Base-by-base conservation (phyloP, 2,797 vertebrate species). In the Nasua narica region DNA sequence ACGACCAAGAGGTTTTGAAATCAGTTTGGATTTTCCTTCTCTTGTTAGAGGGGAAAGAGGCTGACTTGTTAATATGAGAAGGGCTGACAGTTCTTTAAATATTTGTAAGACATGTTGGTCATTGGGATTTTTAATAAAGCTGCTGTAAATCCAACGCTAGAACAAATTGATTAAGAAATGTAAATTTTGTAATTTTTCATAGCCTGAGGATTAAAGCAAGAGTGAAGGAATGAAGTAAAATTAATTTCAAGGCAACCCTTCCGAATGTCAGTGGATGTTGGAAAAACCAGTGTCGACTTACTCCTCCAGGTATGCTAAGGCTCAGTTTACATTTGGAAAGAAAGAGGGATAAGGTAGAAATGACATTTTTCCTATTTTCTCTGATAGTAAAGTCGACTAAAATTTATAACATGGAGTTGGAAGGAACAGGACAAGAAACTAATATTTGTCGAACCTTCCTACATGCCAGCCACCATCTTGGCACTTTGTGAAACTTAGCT, bases 131-230 rank as follows among this genome's bases (percentile, higher is more conserved):
- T 78, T 89, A 77, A 77, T 69, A 93, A 83, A 93, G 32, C 50
- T 54, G 9, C 5, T 48, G 4, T 54, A 93, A 67, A 50, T 46
- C 18, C 69, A 70, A n/a, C 43, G 56, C 67, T 43, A 86, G 94
- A 90, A 35, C 74, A 35, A 54, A 40, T 29, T 25, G 91, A 69
- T 90, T 78, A 65, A 90, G 69, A 83, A 95, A 95, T 72, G 19
- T 19, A 89, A 91, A 91, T 37, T 85, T 62, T 82, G 5, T 29
- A 65, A 77, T 58, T 85, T 93, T 83, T 87, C 52, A 89, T 14
- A 60, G 62, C 54, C 81, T n/a, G 37, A 91, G 46, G 90, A 76
- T 79, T 87, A 48, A 77, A 43, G 14, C 2, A 32, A 84, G 37
- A 43, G 40, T 18, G 65, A 7, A 91, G 81, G 82, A 82, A 60